Evolutionary conservation across 1,140 invertebrate species (phyloP), one percentile per base, ranked within the genome.

Genomic region (Ditylenchus dipsaci): DNA sequence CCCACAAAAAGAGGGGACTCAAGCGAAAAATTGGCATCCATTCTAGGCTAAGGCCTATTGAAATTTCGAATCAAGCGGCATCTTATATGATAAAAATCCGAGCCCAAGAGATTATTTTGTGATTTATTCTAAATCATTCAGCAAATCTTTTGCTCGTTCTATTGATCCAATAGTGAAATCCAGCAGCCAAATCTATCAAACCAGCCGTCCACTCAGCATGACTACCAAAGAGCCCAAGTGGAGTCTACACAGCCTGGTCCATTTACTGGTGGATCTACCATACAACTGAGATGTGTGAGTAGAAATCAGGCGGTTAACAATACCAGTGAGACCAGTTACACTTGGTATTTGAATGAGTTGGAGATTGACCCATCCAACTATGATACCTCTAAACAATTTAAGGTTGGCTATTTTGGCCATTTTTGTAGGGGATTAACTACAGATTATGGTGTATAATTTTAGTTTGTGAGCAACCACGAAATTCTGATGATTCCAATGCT

Each of bases 201-300:
- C 13, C 38, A 15, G 11, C 27, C 13, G 49, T 17, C 15, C 15
- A 27, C 23, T 26, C 23, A 21, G 27, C 43, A 29, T 47, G 30
- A n/a, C 30, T 53, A 1, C n/a, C 63, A 19, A 21, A 42, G 15
- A 67, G 26, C 19, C 49, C 33, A 38, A 3, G 11, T 38, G 11
- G 33, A 38, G 33, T 38, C 33, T 11, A 53, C 49, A n/a, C 67
- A 66, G n/a, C 68, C 69, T 7, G 59, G 53, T 30, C 19, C 47
- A 23, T 77, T 69, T 58, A 43, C 38, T 15, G 53, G 53, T 26
- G 76, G 71, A 63, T 21, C 42, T 13, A 76, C 69, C 0, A 29
- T 78, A 17, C 15, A 77, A 59, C 27, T 73, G 57, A 27, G 68
- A 56, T 71, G 69, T 71, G 19, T 74, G 8, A n/a, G 17, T 17